Evolutionary conservation across 2,888 invertebrate species (phyloP), one percentile per base, ranked within the genome.

Genomic region (Pterostichus madidus): DNA sequence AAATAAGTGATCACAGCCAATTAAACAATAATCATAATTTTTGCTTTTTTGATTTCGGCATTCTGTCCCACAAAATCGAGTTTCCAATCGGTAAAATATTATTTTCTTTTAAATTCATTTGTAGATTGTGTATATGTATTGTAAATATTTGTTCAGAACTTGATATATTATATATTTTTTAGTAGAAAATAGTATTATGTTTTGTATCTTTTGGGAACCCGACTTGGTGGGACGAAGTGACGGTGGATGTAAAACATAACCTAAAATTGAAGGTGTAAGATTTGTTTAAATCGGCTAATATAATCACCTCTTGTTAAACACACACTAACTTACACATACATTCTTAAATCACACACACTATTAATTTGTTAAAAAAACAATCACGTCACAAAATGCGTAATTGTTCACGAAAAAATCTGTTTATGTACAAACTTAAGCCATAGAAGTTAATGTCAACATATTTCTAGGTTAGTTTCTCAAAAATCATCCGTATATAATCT

Each of bases 21-120:
- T 75, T 24, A 80, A 76, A 80, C 64, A 83, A 64, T 68, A 46
- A 73, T 73, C n/a, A 15, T 2, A 73, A 73, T 71, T 73, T 56
- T 15, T 15, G 13, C 6, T 35, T 59, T 52, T 86, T 91, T 91
- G 89, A 79, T 53, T 76, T 64, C 17, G 46, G 13, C 46, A 71
- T 13, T n/a, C 24, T 32, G 71, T 44, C 39, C 71, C 71, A 10
- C 71, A 7, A 56, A 61, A 24, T 35, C 35, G 35, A 64, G 31
- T 15, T 64, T 11, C 64, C 32, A n/a, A 32, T 7, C n/a, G 31
- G 5, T n/a, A n/a, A 64, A 64, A 32, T 64, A 64, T 15, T 64
- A 64, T 64, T 35, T 64, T 17, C 17, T 56, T 56, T n/a, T 52
- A 13, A 5, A 52, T 56, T 56, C 17, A 13, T 56, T 56, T 56